phyloP scores from a whole-genome alignment of 2,888 invertebrate species.

The Scrobipalpa costella region DNA sequence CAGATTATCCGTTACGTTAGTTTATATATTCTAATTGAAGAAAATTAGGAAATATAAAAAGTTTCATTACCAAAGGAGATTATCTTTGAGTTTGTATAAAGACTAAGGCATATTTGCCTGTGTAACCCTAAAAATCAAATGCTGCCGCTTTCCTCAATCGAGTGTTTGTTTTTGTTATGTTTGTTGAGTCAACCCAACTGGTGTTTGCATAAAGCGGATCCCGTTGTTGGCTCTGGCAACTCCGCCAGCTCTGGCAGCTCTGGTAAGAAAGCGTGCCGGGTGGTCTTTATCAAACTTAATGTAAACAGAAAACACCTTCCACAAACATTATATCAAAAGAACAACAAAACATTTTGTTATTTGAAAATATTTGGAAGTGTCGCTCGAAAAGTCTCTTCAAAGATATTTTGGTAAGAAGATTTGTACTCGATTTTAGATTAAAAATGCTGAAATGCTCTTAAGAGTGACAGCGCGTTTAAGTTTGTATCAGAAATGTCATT shows the following conservation, averaged over 20 bases:
- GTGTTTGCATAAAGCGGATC: slow-evolving; percentile 60
- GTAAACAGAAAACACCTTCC: slow-evolving; percentile 57
- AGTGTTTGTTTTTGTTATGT: slow-evolving; percentile 67
- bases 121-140: slow-evolving; percentile 52
- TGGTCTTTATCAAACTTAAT: slow-evolving; percentile 78
- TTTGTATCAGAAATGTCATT: too few relatives aligned
- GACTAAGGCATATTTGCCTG: background rate
- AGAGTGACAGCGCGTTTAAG: too few relatives aligned
- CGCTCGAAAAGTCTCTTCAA: background rate
- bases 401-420: background rate
- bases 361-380: background rate
- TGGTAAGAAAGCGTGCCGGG: slow-evolving; percentile 61
- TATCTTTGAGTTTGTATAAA: too few relatives aligned
- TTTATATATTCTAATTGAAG: too few relatives aligned
- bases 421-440: too few relatives aligned
- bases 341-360: slow-evolving; percentile 51
- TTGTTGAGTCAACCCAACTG: slow-evolving; percentile 75
- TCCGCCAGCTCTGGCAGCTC: slow-evolving; percentile 31
- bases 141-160: slow-evolving; percentile 62
- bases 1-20: too few relatives aligned
- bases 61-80: too few relatives aligned
- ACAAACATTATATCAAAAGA: slow-evolving; percentile 70
- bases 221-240: slow-evolving; percentile 52
- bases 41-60: too few relatives aligned
- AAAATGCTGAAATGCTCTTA: too few relatives aligned